phyloP scores from a whole-genome alignment of 2,888 invertebrate species.

The Macaria notata region DNA sequence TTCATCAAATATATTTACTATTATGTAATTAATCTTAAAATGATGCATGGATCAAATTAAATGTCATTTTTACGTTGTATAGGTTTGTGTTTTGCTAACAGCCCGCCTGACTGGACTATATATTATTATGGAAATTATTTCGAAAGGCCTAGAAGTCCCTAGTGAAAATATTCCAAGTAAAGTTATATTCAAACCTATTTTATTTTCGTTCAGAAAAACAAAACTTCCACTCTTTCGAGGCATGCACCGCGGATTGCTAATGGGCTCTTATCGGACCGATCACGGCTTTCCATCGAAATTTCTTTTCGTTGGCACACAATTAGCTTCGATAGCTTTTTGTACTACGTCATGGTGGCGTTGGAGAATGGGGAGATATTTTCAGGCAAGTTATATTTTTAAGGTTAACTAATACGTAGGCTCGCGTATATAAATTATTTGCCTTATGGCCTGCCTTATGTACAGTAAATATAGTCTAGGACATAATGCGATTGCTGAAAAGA shows the following conservation, averaged over 20 bases:
- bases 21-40: too few relatives aligned
- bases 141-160: too few relatives aligned
- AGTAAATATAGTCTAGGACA: too few relatives aligned
- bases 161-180: too few relatives aligned
- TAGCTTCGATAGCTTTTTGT: slow-evolving; percentile 75
- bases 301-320: slow-evolving; percentile 75
- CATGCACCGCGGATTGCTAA: slow-evolving; percentile 68
- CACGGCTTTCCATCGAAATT: slow-evolving; percentile 65
- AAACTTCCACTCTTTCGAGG: slow-evolving; percentile 14
- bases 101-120: too few relatives aligned
- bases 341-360: slow-evolving; percentile 64
- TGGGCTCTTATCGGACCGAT: slow-evolving; percentile 69
- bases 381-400: not conserved
- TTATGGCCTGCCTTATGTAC: too few relatives aligned
- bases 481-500: too few relatives aligned
- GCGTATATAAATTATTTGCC: not conserved
- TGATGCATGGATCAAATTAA: too few relatives aligned
- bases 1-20: too few relatives aligned
- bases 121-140: too few relatives aligned
- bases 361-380: slow-evolving; percentile 2
- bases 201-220: not conserved
- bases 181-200: not conserved
- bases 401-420: not conserved
- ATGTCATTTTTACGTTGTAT: too few relatives aligned
- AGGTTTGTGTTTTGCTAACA: too few relatives aligned